Evolutionary conservation across 2,797 vertebrate species (phyloP), one percentile per base, ranked within the genome.

Genomic region (Silurus aristotelis): DNA sequence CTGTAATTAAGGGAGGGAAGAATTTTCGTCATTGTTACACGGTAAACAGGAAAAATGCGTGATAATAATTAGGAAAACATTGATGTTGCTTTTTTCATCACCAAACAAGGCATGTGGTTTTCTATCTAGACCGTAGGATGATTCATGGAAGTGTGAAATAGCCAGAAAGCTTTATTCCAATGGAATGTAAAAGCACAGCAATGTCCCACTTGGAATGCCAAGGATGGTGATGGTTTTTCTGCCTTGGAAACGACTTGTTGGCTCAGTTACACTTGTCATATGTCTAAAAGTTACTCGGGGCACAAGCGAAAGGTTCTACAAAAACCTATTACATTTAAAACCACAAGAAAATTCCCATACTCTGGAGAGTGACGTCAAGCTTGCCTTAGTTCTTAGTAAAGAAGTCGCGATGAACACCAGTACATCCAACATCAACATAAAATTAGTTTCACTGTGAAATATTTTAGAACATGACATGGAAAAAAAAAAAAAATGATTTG

Each of bases 1-100:
- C 89, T 89, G 81, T 88, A 88, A 86, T 79, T 89, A 88, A 89
- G 92, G 92, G 89, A 89, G 85, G 88, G 75, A 89, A 72, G 89
- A 89, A 86, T 85, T 89, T 88, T 90, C 88, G 92, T 88, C 88
- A 87, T 91, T 60, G n/a, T 19, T 76, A 12, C 88, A 87, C 87
- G 81, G 71, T 91, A 91, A 91, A 92, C 55, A 10, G 63, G 85
- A 80, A 84, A 89, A 87, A 22, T 12, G 31, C 55, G 43, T 38
- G 25, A n/a, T 25, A 87, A 87, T 85, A 87, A 83, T 87, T 46
- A 38, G 70, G 71, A 77, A 82, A 38, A 61, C 55, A 70, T 38
- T 58, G 73, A 85, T 83, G 71, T 75, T 68, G 60, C 61, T 82
- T 72, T 68, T 61, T 64, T 63, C 48, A 9, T 78, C 58, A 6